Evolutionary conservation across 2,797 vertebrate genomes (phyloP), one percentile per base, ranked within the genome.

Genomic region (Buceros bicornis): DNA sequence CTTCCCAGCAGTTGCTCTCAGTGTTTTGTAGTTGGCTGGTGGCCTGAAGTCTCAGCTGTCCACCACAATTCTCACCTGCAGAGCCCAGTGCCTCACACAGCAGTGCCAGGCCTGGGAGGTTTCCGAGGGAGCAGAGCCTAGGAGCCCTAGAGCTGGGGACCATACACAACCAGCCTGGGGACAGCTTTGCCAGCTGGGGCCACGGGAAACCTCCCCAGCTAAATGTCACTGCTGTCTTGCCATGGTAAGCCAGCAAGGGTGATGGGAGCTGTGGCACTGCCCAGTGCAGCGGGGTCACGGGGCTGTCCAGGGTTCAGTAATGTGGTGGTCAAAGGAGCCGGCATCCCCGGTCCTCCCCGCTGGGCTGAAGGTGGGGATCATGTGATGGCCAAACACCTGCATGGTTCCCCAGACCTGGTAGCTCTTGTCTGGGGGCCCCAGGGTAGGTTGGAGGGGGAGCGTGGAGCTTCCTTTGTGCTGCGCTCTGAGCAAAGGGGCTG

Each of bases 241-340:
- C 3, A 1, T 3, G 60, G 25, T 31, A 19, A 48, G 58, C 42
- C 21, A n/a, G 24, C 2, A 1, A 67, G 18, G 40, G 17, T 15
- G 50, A 28, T 16, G 29, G 16, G 14, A 7, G n/a, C 37, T 48
- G 50, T 16, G 58, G 16, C 19, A 28, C 16, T 18, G 43, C 6
- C 0, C 17, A 0, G 7, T 4, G 61, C 20, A 3, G 31, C 0
- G 5, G n/a, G 11, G 8, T n/a, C 31, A 2, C 0, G 1, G 79
- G n/a, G 17, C 20, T 66, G 7, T 24, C 51, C 61, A 26, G 11
- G 48, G 80, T 29, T 71, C 64, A 47, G 56, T 22, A 42, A 1
- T 1, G 12, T 8, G 5, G 10, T 6, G 60, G 3, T 9, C 3
- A 11, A 40, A 70, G 51, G 43, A 66, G 4, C 16, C 6, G 3